Percentiles rank a stretch among this genome's conserved stretches.
phyloP scores from a whole-genome alignment of 2,113 vertebrate species.

The Laterallus jamaicensis region DNA sequence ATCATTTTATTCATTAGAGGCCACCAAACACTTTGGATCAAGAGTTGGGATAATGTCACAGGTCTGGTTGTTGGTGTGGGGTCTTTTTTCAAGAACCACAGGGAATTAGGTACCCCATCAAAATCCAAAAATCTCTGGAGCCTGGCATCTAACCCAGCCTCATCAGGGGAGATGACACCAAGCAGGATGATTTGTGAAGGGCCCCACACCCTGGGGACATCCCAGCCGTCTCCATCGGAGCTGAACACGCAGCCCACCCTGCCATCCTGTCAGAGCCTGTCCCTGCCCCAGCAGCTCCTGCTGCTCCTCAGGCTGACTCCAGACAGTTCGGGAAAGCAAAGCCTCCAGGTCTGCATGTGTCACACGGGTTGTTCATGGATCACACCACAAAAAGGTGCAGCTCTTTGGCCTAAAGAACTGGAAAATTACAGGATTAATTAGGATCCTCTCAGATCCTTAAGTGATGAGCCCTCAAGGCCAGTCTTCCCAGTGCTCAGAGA shows the following conservation, averaged over 20 bases:
- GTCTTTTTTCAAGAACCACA: neutral
- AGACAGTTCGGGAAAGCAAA: neutral
- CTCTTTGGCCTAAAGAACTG: neutral
- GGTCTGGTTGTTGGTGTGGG: neutral
- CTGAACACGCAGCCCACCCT: neutral
- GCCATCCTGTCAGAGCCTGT: neutral
- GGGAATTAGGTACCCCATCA: neutral
- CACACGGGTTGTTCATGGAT: rapidly evolving
- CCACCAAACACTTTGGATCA: neutral
- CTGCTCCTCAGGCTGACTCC: neutral
- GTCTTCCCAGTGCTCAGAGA: neutral
- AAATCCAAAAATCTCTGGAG: neutral
- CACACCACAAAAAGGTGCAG: neutral
- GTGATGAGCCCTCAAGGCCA: rapidly evolving
- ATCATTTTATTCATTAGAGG: neutral
- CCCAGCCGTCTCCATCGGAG: neutral
- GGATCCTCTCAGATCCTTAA: neutral
- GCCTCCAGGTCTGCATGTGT: neutral
- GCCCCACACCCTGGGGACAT: neutral
- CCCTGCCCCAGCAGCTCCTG: neutral
- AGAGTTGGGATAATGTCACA: neutral
- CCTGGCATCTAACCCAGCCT: neutral
- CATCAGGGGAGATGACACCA: neutral
- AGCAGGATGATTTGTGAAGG: neutral
- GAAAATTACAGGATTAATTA: neutral